Percentiles rank a stretch among this genome's conserved stretches.
These are phyloP conservation scores for Sesamia nonagrioides DNA, from an alignment of 1,140 invertebrate genomes.

Conservation along the genomic window DNA sequence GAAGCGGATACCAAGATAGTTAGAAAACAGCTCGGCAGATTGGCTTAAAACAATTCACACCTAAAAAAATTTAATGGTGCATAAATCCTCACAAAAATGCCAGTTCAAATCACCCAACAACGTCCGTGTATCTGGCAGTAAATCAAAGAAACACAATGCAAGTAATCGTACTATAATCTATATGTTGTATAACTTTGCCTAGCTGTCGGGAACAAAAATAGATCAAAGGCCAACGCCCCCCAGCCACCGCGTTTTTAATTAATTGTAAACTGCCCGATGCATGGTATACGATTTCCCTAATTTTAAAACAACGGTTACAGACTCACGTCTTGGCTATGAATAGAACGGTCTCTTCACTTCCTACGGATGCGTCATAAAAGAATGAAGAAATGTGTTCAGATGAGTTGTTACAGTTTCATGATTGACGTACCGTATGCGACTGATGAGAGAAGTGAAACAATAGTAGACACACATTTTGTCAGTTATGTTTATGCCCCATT, in stretches of 20 bases:
- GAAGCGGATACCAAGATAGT: too few relatives aligned
- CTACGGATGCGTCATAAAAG: conserved; percentile 28
- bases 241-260: conserved; percentile 67
- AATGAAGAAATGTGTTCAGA: conserved; percentile 2
- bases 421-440: too few relatives aligned
- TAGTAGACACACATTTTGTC: too few relatives aligned
- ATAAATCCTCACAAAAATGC: conserved; percentile 11
- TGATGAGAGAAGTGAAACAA: too few relatives aligned
- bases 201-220: conserved; percentile 67
- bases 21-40: too few relatives aligned
- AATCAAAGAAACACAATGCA: conserved; percentile 12
- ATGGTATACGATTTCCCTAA: conserved; percentile 28
- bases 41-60: too few relatives aligned
- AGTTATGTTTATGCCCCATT: too few relatives aligned
- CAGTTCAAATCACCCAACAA: neutral
- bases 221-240: conserved; percentile 69
- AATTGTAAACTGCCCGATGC: conserved; percentile 62
- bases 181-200: conserved; percentile 33
- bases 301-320: conserved; percentile 29
- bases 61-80: too few relatives aligned
- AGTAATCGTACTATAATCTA: conserved; percentile 17
- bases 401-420: neutral
- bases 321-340: neutral
- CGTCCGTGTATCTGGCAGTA: conserved; percentile 18
- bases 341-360: conserved; percentile 19